phyloP scores from a whole-genome alignment of 2,888 invertebrate genomes.

The Sipunculus nudus region DNA sequence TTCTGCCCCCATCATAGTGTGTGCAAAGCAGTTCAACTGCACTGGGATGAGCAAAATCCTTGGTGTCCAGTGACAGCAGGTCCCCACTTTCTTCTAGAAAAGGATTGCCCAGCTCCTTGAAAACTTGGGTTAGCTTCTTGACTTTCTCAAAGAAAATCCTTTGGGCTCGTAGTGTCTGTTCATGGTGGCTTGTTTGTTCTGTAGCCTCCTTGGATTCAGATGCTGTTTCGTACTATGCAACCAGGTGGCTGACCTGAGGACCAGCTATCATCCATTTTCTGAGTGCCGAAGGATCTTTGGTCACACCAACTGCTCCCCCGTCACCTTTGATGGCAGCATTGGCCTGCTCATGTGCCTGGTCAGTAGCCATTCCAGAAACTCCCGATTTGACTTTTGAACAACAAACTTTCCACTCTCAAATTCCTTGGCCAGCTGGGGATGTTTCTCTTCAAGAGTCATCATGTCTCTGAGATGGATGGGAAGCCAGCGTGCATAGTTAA shows the following conservation, averaged over 20 bases:
- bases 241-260: slow-evolving; percentile 36
- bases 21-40: no score
- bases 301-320: slow-evolving; percentile 41
- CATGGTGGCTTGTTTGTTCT: slow-evolving; percentile 5
- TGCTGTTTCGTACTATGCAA: slow-evolving; percentile 8
- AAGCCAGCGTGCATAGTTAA: slow-evolving; percentile 44
- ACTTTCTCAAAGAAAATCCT: slow-evolving; percentile 5
- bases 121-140: no score
- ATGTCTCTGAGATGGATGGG: slow-evolving; percentile 43
- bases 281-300: slow-evolving; percentile 38
- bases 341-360: no score
- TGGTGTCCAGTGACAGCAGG: no score
- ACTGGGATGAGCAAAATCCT: no score
- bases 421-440: slow-evolving; percentile 34
- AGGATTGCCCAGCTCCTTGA: no score
- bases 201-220: background rate
- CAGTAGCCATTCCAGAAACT: slow-evolving; percentile 40
- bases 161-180: slow-evolving; percentile 5
- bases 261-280: slow-evolving; percentile 46
- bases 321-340: slow-evolving; percentile 45
- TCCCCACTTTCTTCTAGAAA: no score
- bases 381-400: slow-evolving; percentile 34
- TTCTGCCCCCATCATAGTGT: no score
- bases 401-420: slow-evolving; percentile 40
- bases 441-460: slow-evolving; percentile 31